Percentiles rank a stretch among this genome's conserved stretches.
Conservation (phyloP, 1,140 invertebrate species). For the Galleria mellonella region DNA sequence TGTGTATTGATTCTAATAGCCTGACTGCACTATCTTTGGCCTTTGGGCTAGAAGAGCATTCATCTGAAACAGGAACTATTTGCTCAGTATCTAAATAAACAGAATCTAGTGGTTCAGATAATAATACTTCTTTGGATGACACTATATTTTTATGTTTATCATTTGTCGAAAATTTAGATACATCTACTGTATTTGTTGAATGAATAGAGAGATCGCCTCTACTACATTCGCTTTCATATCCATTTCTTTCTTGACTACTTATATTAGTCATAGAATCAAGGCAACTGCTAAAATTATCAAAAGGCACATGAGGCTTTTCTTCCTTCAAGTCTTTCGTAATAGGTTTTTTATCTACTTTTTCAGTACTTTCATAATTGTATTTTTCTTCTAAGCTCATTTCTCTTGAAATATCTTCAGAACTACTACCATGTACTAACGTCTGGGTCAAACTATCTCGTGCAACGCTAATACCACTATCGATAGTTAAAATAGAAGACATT, state of each 20-base stretch:
- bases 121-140: constrained; percentile 24
- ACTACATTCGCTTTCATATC: no score
- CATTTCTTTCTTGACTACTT: constrained; percentile 10
- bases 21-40: constrained; percentile 28
- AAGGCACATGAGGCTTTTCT: not conserved
- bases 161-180: not conserved
- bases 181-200: no score
- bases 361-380: constrained; percentile 54
- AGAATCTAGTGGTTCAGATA: constrained; percentile 32
- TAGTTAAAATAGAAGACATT: constrained; percentile 22
- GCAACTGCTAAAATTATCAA: constrained; percentile 2
- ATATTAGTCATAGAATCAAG: constrained; percentile 10
- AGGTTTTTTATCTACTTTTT: constrained; percentile 35
- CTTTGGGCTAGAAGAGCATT: not conserved
- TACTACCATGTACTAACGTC: constrained; percentile 28
- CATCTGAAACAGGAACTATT: constrained; percentile 8
- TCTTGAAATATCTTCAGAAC: constrained; percentile 62
- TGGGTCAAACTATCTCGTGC: constrained; percentile 29
- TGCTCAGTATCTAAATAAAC: constrained; percentile 20
- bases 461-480: constrained; percentile 22
- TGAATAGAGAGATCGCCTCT: no score
- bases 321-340: constrained; percentile 5
- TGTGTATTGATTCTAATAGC: constrained; percentile 47
- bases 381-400: constrained; percentile 63
- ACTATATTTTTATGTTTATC: constrained; percentile 4